Percentiles rank a stretch among this genome's conserved stretches.
These are phyloP conservation scores for Pelagia noctiluca DNA, from an alignment of 30 jellyfish, hydroid and myxozoan genomes.

Conservation along the genomic window DNA sequence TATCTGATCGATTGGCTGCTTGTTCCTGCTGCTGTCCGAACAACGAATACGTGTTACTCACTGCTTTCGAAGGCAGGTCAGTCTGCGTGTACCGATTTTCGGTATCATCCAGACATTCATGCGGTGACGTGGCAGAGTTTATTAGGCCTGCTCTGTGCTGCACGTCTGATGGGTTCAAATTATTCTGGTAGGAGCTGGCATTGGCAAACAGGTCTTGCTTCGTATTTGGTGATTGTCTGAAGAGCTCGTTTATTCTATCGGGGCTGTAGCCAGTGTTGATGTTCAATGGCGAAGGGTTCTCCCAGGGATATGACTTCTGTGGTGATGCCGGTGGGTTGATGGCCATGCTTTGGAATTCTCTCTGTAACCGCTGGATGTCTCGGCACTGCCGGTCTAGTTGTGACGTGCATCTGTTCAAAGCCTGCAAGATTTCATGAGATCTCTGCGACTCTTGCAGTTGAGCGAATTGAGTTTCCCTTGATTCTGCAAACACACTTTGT, in stretches of 20 bases:
- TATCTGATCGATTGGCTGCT: background rate
- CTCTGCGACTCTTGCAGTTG: slow-evolving; percentile 34
- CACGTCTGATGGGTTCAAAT: background rate
- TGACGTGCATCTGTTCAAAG: slow-evolving; percentile 41
- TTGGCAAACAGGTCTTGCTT: background rate
- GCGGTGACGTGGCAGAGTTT: slow-evolving; percentile 61
- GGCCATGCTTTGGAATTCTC: slow-evolving; percentile 52
- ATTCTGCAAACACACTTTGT: background rate
- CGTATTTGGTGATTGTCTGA: background rate
- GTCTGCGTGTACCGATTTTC: slow-evolving; percentile 44
- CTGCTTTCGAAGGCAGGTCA: slow-evolving; percentile 13
- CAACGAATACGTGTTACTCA: background rate
- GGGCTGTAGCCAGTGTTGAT: background rate
- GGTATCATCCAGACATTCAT: slow-evolving; percentile 36
- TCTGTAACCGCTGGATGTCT: slow-evolving; percentile 55
- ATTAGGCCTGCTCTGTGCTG: slow-evolving; percentile 32
- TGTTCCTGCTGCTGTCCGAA: slow-evolving; percentile 4
- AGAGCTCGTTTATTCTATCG: background rate
- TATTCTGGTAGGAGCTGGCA: background rate
- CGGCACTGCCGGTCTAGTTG: slow-evolving; percentile 71
- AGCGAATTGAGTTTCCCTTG: background rate
- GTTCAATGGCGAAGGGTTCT: slow-evolving; percentile 35
- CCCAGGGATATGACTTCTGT: slow-evolving; percentile 62
- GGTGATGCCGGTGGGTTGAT: slow-evolving; percentile 5
- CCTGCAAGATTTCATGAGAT: slow-evolving; percentile 25